Evolutionary conservation across 1,140 invertebrate genomes (phyloP).

Genomic region (Lepidostoma basale): DNA sequence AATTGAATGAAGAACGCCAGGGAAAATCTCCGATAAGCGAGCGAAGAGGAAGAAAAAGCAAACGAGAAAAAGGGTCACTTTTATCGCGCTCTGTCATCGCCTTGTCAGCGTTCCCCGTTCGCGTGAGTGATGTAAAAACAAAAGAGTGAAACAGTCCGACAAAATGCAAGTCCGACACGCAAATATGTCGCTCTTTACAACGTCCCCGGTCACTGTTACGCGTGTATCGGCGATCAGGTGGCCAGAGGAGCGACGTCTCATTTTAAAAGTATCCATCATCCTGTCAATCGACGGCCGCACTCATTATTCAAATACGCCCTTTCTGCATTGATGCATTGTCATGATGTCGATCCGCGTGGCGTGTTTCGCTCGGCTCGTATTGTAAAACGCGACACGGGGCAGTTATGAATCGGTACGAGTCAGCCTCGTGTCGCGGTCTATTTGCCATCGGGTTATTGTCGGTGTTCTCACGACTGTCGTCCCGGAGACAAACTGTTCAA

Average conservation of each 20-base stretch:
- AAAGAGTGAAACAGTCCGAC: slow-evolving; percentile 36
- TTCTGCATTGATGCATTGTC: slow-evolving; percentile 31
- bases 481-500: not conserved
- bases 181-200: slow-evolving; percentile 41
- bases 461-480: not conserved
- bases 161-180: slow-evolving; percentile 42
- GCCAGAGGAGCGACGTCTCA: slow-evolving; percentile 22
- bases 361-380: not conserved
- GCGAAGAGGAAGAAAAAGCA: slow-evolving; percentile 16
- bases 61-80: slow-evolving; percentile 27
- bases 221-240: slow-evolving; percentile 12
- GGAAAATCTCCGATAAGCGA: not conserved
- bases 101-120: slow-evolving; percentile 31
- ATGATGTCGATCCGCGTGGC: slow-evolving; percentile 22
- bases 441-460: slow-evolving; percentile 19
- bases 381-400: not conserved
- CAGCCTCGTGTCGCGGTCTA: slow-evolving; percentile 5
- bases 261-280: slow-evolving; percentile 21
- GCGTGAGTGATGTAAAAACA: slow-evolving; percentile 32
- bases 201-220: slow-evolving; percentile 19
- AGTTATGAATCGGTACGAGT: not conserved
- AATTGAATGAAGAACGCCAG: too few relatives aligned
- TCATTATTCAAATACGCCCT: slow-evolving; percentile 34
- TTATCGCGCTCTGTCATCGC: slow-evolving; percentile 44
- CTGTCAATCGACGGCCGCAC: slow-evolving; percentile 20